Base-by-base conservation (phyloP, 2,797 vertebrate genomes). In the Tapirus indicus region DNA sequence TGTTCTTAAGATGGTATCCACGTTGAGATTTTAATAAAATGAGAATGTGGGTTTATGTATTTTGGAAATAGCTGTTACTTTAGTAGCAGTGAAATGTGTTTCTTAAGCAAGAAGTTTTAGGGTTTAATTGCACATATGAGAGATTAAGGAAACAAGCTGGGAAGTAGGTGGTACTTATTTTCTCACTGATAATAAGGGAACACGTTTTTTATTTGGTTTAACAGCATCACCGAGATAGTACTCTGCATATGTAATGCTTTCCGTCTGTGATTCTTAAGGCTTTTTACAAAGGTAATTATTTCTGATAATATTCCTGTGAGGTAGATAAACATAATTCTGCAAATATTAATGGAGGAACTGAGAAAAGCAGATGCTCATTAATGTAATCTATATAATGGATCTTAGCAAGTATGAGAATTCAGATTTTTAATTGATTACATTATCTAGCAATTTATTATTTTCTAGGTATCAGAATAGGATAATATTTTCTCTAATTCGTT, bases 21-120 rank as follows among this genome's bases (percentile, higher is more conserved):
- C 84, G 0, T 97, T 94, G 92, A 52, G 84, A 90, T 88, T 97
- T 96, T 97, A 89, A 89, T 96, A 93, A 98, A 98, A 95, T 75
- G 49, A 90, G 91, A 79, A 86, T 93, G 80, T 79, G 80, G 78
- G 47, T 75, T 98, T 98, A 95, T 97, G 60, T 83, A 7, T 98
- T 97, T 98, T 88, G 21, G 87, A 93, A 97, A 94, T 0, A 2
- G 66, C 83, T 94, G 60, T 94, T 96, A 88, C 91, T 96, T 97
- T 95, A 88, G 66, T 58, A 47, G 3, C 86, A 91, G 85, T 0
- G 0, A 84, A 80, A 96, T 88, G 94, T 75, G 87, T 91, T 95
- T 97, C 92, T 66, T 68, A 86, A 83, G 80, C 35, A 38, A 66
- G 64, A 84, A 56, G 60, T 97, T 95, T 97, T 89, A 97, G 38